Base-by-base conservation (phyloP, 2,888 invertebrate species). In the Tupiocoris notatus region DNA sequence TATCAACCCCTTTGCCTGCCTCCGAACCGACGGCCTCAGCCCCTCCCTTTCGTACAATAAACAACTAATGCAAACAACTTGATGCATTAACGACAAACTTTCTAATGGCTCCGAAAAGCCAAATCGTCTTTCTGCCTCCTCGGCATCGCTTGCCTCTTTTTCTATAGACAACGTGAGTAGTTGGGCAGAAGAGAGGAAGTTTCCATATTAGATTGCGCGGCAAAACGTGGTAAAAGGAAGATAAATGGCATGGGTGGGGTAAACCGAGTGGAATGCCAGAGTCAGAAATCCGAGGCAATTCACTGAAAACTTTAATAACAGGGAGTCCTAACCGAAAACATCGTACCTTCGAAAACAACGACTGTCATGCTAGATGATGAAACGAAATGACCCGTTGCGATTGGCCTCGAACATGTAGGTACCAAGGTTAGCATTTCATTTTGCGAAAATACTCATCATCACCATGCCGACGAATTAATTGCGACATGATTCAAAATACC, bases 61-160 rank as follows among this genome's bases (percentile, higher is more conserved):
- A 75, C 75, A 75, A 75, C 65, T 75, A 75, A 75, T 66, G 75
- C 75, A 75, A 75, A 75, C 75, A 75, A 75, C 75, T 75, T 75
- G 75, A 75, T 75, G 75, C 75, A 75, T 75, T 75, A 75, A 66
- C 75, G 75, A 75, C 75, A 75, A 75, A 75, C 65, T 75, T 75
- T 75, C 75, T 75, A 75, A 75, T 75, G 75, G 75, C 75, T 24
- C 65, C 65, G 65, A 75, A 65, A 64, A 75, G 65, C 65, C 65
- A 66, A 65, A 75, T 66, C 75, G 65, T 75, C 75, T 58, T 58
- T 57, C 59, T 23, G 39, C 58, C 20, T 20, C 57, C 64, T 57
- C 57, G 23, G 9, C 68, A 17, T 3, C 24, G 21, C 24, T 57
- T 16, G 6, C 65, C 65, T 54, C 59, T 65, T 39, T 39, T 39